Base-by-base conservation (phyloP, 2,888 invertebrate genomes). In the Temnothorax unifasciatus region DNA sequence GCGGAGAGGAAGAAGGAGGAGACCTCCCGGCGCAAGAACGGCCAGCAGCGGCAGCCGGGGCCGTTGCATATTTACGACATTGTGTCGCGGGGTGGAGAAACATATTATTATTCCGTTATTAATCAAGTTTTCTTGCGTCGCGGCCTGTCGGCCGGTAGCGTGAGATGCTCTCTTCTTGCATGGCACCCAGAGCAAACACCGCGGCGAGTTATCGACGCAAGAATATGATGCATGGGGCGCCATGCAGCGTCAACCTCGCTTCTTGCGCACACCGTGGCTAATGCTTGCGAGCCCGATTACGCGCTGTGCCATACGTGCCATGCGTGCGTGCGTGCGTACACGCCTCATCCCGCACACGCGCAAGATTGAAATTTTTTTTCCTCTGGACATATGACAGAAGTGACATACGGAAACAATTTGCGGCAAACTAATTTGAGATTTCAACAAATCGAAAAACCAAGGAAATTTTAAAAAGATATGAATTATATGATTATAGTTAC, bases 61-160 rank as follows among this genome's bases (percentile, higher is more conserved):
- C 57, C 44, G 52, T 59, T 21, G 54, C 74, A 75, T 84, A 73
- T 86, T 84, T 81, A 79, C 77, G 74, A 86, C 82, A 79, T 68
- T 74, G 75, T 74, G 63, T 61, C 63, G 69, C 61, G 66, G 47
- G 44, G 54, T 29, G 57, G 68, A 83, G 87, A 86, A 87, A 87
- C 88, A 85, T 93, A 90, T 94, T 93, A 94, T 94, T 94, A 93
- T 92, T 93, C 91, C 89, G 92, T 93, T 93, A 93, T 94, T 93
- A 94, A 94, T 94, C 94, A 94, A 92, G 90, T 90, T 92, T 93
- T 93, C 92, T 93, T 92, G 89, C 88, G 84, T 85, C 84, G 82
- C 82, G 86, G 86, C 87, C 88, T 91, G 92, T 90, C 90, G 89
- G 82, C 85, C 89, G 87, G 90, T 90, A 90, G 92, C 90, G 74